phyloP scores from a whole-genome alignment of 2,113 vertebrate genomes.

The Shinisaurus crocodilurus region DNA sequence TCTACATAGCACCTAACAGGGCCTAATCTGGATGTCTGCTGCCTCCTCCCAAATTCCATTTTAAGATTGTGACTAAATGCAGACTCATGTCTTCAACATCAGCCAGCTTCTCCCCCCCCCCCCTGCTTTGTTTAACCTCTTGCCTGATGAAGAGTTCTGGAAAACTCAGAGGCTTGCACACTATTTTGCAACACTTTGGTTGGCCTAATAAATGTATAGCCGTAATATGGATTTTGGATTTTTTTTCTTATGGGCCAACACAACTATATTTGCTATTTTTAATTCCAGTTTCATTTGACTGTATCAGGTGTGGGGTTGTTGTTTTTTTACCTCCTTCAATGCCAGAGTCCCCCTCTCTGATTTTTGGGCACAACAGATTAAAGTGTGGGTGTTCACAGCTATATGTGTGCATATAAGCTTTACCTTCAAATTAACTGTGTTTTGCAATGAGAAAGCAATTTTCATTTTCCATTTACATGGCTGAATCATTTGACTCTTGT shows the following conservation, averaged over 20 bases:
- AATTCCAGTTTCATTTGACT: no score
- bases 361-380: not conserved
- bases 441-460: not conserved
- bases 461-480: fast-evolving
- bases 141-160: not conserved
- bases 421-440: not conserved
- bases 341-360: no score
- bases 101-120: not conserved
- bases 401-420: not conserved
- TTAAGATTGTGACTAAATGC: not conserved
- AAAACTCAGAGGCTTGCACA: not conserved
- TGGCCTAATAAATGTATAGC: not conserved
- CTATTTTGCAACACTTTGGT: not conserved
- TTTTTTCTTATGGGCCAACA: not conserved
- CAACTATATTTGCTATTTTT: not conserved
- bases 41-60: not conserved
- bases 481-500: not conserved
- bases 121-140: not conserved
- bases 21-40: not conserved
- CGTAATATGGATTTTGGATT: not conserved
- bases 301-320: not conserved
- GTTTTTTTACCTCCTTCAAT: not conserved
- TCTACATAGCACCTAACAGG: not conserved
- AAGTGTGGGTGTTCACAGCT: not conserved
- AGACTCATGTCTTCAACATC: not conserved